Base-by-base conservation (phyloP, 2,113 vertebrate genomes). In the Sterrhoptilus dennistouni region DNA sequence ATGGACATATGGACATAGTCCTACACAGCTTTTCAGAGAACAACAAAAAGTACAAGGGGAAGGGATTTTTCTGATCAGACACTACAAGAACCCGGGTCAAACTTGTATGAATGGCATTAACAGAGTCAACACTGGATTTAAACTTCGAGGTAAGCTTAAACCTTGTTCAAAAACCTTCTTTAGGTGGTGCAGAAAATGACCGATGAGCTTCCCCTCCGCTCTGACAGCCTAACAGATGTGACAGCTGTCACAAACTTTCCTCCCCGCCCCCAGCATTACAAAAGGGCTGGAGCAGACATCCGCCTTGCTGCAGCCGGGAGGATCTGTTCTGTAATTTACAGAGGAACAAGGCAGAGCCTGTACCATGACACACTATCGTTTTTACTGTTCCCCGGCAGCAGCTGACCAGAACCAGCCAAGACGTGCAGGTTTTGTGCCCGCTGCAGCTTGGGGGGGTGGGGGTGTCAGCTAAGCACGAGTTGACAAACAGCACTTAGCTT, bases 331-430 rank as follows among this genome's bases (percentile, higher is more conserved):
- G 86, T 70, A 74, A 81, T 38, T 82, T 15, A 12, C 44, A 86
- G 95, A 87, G 94, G 89, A 97, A 95, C 94, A 96, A 95, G 93
- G 94, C 91, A 68, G 24, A 75, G 94, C 71, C 93, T 93, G 94
- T 93, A 44, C 83, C 6, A 0, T 64, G 71, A 95, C 94, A 90
- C 76, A 77, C 91, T 93, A 70, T 87, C 76, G 31, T 29, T 95
- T 42, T 93, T 54, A 92, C 80, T 81, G 60, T 90, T 52, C 16
- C 60, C 8, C 0, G 50, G 33, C 35, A 80, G 89, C 94, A 95
- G 95, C 93, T 96, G 93, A 74, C 1, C 3, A 96, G 80, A 81
- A 81, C 33, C 12, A 53, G 83, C 65, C 52, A 9, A 40, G 80
- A 54, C 80, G 18, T 1, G 11, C 87, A 47, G 83, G 64, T 93